Percentiles rank a stretch among this genome's conserved stretches.
Conservation (phyloP, 2,113 vertebrate genomes). For the Chlorocebus sabaeus region DNA sequence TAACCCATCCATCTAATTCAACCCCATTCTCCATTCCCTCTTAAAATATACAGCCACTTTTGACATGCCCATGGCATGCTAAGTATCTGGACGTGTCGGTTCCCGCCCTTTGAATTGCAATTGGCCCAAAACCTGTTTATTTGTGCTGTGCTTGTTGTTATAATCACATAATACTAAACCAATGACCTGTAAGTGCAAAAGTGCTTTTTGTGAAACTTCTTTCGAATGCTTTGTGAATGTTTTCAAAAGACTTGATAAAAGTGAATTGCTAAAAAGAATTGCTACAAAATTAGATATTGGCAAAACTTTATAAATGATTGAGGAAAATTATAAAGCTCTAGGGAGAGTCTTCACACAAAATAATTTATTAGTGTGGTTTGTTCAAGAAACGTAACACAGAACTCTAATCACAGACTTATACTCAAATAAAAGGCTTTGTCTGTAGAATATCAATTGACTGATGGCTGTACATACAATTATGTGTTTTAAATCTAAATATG, state of each 20-base stretch:
- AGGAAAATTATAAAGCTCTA: not conserved
- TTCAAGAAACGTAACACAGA: not conserved
- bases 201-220: not conserved
- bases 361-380: not conserved
- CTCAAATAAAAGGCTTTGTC: not conserved
- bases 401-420: not conserved
- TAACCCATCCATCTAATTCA: not conserved
- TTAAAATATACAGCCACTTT: not conserved
- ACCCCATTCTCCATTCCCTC: not conserved
- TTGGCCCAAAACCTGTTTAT: not conserved
- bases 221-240: not conserved
- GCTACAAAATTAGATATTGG: not conserved
- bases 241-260: not conserved
- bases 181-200: not conserved
- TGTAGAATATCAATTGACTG: not conserved
- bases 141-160: not conserved
- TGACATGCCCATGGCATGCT: accelerated
- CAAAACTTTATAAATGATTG: not conserved
- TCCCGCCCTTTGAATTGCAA: not conserved
- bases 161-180: not conserved
- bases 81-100: not conserved
- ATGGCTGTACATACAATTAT: not conserved
- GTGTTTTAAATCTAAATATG: not conserved
- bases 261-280: not conserved
- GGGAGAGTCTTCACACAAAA: not conserved